Base-by-base conservation (phyloP, 2,888 invertebrate species). In the Stenurella melanura region DNA sequence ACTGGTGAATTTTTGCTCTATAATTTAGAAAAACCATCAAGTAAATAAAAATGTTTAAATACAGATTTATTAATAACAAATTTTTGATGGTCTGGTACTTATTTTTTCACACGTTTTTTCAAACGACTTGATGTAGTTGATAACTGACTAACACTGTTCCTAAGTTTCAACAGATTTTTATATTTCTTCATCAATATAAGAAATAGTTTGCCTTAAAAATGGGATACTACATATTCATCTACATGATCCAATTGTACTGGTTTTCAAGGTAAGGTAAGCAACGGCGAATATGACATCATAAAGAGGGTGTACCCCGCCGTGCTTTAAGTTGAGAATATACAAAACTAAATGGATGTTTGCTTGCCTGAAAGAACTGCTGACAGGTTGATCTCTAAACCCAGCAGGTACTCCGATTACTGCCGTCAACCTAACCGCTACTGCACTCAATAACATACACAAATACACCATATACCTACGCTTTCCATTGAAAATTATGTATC, bases 311-410 rank as follows among this genome's bases (percentile, higher is more conserved):
- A 82, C 82, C 86, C 86, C 80, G 86, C 80, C 42, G 85, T 30
- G 86, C 78, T 79, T 77, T 82, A 82, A 85, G 81, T 83, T 82
- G 81, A 83, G 83, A 83, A 77, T 84, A 85, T 84, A 86, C 85
- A 84, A 85, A 85, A 83, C 85, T 86, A 86, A 87, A 87, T 86
- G 85, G 86, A 86, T 85, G 84, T 86, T 85, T 83, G 80, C 79
- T 80, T 79, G 79, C 42, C 80, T 82, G 85, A 87, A 86, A 86
- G 86, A 85, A 86, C 83, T 81, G 76, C 75, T 84, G 85, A 85
- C 85, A 85, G 84, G 83, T 83, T 84, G 87, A 87, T 87, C 86
- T 85, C 83, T 83, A 71, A 80, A 79, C 87, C 78, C 87, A 87
- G 87, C 87, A 76, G 85, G 87, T 78, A 79, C 79, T 81, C 79